These are phyloP conservation scores for Venturia canescens DNA, from an alignment of 1,140 invertebrate species.

Conservation along the genomic window DNA sequence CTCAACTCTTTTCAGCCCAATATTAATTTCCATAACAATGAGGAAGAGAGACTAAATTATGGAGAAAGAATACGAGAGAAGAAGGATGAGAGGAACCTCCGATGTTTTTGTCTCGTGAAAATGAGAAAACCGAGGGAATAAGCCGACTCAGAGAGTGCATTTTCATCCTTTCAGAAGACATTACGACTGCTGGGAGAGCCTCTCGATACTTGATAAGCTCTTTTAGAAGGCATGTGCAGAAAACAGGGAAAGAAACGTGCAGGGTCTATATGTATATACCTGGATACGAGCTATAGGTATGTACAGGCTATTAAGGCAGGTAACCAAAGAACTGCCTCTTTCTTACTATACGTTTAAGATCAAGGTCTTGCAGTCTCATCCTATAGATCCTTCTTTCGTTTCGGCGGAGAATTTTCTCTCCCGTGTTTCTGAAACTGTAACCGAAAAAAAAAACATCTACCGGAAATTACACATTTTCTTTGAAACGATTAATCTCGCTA, in stretches of 20 bases:
- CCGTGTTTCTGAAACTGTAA: not conserved
- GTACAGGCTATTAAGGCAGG: not conserved
- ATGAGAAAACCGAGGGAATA: not conserved
- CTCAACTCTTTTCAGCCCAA: not conserved
- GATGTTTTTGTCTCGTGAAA: not conserved
- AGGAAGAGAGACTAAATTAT: not conserved
- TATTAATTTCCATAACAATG: not conserved
- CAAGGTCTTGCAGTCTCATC: not conserved
- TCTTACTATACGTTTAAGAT: not conserved
- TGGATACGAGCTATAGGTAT: not conserved
- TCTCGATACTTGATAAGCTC: not conserved
- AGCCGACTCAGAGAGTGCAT: not conserved
- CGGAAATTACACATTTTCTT: not conserved
- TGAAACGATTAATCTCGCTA: not conserved
- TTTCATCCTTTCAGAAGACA: not conserved
- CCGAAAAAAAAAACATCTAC: not conserved
- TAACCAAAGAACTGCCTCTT: slow-evolving; percentile 4
- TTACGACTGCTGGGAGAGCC: not conserved
- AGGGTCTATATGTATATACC: not conserved
- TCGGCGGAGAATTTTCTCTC: not conserved
- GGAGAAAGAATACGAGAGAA: not conserved
- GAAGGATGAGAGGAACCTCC: not conserved
- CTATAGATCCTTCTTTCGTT: not conserved
- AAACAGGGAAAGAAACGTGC: not conserved
- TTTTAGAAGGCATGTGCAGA: not conserved